These are phyloP conservation scores for Leiothrix lutea DNA, from an alignment of 2,113 vertebrate genomes.

Conservation along the genomic window DNA sequence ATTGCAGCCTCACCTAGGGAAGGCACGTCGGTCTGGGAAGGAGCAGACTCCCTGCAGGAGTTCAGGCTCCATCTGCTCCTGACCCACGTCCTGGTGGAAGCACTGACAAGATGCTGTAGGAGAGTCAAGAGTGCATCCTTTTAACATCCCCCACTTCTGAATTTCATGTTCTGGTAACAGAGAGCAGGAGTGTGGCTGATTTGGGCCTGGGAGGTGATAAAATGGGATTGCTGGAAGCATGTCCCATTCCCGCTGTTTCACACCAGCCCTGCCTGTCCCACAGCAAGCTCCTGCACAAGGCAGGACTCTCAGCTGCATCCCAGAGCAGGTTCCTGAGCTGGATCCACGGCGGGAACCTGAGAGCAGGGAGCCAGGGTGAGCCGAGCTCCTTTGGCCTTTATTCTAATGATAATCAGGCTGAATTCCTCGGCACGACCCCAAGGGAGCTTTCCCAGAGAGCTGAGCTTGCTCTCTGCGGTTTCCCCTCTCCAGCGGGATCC, in stretches of 20 bases:
- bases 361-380: not conserved
- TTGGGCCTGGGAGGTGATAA: not conserved
- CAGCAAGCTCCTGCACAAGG: not conserved
- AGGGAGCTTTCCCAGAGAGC: not conserved
- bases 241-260: not conserved
- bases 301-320: not conserved
- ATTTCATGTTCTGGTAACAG: not conserved
- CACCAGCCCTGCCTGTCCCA: not conserved
- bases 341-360: not conserved
- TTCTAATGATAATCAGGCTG: constrained; percentile 14
- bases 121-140: not conserved
- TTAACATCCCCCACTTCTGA: not conserved
- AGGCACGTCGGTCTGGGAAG: not conserved
- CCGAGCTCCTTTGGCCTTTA: not conserved
- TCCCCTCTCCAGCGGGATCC: not conserved
- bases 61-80: not conserved
- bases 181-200: not conserved
- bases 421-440: constrained; percentile 2
- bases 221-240: accelerated
- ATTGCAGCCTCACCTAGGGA: not conserved
- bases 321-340: not conserved
- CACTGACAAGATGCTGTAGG: not conserved
- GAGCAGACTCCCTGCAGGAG: not conserved
- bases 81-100: not conserved
- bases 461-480: not conserved